Base-by-base conservation (phyloP, 2,888 invertebrate genomes). In the Ephialtes manifestator region DNA sequence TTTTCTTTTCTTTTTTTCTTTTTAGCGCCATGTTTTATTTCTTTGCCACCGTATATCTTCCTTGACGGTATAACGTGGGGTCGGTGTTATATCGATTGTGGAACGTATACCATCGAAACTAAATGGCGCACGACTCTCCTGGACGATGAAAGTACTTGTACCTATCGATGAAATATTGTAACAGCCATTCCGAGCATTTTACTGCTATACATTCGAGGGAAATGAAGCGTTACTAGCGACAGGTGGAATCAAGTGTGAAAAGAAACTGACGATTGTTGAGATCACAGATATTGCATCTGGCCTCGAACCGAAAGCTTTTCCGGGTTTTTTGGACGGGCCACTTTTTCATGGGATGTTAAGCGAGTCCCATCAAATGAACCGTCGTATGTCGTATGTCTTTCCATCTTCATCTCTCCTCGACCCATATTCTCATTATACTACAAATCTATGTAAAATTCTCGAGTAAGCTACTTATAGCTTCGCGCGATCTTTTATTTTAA, bases 161-260 rank as follows among this genome's bases (percentile, higher is more conserved):
- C 11, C 77, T 55, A 10, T 39, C 7, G 55, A 65, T 76, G 68
- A 78, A 78, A 46, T 75, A 75, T 75, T 31, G 75, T 35, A 48
- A 58, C 20, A 39, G 10, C 28, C 7, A 8, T n/a, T 15, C 4
- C 28, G 48, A 46, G 4, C 20, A 24, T 68, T 46, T 10, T 48
- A 5, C 28, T 15, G 13, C 63, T 31, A 63, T 68, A 48, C 48
- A 28, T 46, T 43, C 35, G 75, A 48, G 46, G 75, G 48, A 48
- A 75, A 75, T 75, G 63, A 75, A 75, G 51, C 48, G 75, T 35
- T 4, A 46, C 48, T 48, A 28, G 46, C 48, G 75, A 63, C 31
- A 31, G 31, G 35, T 63, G 63, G 75, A 35, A 39, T 63, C 31
- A 13, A 48, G 31, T 13, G 48, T n/a, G 28, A 20, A 18, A 43